Base-by-base conservation (phyloP, 2,113 vertebrate species). In the Cathartes aura region DNA sequence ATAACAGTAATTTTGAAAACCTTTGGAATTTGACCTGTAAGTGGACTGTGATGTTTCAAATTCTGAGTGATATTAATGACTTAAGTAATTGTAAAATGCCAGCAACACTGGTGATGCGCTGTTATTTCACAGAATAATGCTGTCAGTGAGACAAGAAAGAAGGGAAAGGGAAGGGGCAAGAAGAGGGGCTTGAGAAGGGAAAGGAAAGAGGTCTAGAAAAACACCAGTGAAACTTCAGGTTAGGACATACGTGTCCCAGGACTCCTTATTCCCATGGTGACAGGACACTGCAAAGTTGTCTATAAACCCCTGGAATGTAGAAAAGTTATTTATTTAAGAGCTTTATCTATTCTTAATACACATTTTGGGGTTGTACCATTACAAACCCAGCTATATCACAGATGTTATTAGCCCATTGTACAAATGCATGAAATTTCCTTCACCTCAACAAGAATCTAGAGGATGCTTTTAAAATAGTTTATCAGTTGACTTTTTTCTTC, bases 11-110 rank as follows among this genome's bases (percentile, higher is more conserved):
- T 95, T 97, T 71, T 96, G 90, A 95, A 96, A 97, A 89, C n/a
- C 87, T 93, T 95, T 93, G 83, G 26, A 94, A 94, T 87, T 94
- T 90, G 79, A 63, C 74, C 94, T 88, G 58, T 60, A 96, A 97
- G 92, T 95, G 83, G 59, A 96, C 78, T 90, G 55, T 68, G 71
- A 82, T 96, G 75, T 92, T 93, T 96, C 89, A 94, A 82, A 76
- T 89, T 91, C 87, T 94, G 52, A 89, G 70, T 12, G 3, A 89
- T 83, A 97, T 62, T 93, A 91, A 56, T 52, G 4, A 82, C 85
- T 68, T 94, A 56, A n/a, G 32, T 62, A 95, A 91, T 23, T 90
- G 59, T 38, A 83, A 90, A 93, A 93, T 64, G 66, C 21, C 55
- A 95, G 30, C 42, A 88, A 71, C 40, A 59, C 22, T 58, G 45